Conservation (phyloP, 2,113 vertebrate genomes). For the Larimichthys polyactis region DNA sequence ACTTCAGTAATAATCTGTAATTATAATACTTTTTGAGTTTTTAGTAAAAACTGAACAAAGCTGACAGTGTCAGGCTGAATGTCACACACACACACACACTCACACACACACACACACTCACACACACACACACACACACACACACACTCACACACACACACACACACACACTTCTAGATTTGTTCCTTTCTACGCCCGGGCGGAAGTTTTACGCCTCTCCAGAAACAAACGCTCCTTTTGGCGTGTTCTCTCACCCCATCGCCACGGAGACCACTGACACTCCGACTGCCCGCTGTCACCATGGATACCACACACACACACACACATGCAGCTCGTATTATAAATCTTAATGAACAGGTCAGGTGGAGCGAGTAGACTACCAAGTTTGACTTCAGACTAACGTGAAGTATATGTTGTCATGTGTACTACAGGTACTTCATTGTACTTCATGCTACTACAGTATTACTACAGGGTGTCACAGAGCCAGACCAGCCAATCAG, state of each 20-base stretch:
- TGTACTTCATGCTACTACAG: no score
- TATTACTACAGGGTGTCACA: no score
- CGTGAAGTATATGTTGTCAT: no score
- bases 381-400: background rate
- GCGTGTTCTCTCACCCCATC: background rate
- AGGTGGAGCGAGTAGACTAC: background rate
- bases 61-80: no score
- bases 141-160: constrained; percentile 18
- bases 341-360: constrained; percentile 7
- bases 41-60: no score
- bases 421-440: no score
- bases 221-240: constrained; percentile 22
- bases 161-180: constrained; percentile 5
- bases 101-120: constrained; percentile 13
- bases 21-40: no score
- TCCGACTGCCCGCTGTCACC: constrained; percentile 6
- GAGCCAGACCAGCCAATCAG: no score
- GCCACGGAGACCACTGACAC: constrained; percentile 23
- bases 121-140: constrained; percentile 14
- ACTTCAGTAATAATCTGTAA: no score
- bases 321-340: background rate
- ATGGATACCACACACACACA: constrained; percentile 20
- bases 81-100: constrained; percentile 8
- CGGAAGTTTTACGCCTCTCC: constrained; percentile 24
- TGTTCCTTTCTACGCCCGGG: background rate